phyloP scores from a whole-genome alignment of 2,888 invertebrate species.

The Calliphora vomitoria region DNA sequence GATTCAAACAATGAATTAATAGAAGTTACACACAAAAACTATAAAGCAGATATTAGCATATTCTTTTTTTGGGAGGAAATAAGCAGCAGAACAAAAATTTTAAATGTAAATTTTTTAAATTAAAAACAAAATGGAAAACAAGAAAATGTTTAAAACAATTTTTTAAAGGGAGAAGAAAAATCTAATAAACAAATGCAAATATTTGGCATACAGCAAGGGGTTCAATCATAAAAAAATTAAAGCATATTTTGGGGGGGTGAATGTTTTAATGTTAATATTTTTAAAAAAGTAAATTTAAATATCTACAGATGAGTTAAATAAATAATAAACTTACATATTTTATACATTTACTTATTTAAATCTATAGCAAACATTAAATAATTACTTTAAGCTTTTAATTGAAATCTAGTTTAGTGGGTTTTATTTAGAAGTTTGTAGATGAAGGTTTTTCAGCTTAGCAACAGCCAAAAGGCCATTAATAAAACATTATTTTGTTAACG shows the following conservation, averaged over 20 bases:
- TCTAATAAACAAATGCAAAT: conserved; percentile 15
- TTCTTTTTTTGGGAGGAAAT: conserved; percentile 43
- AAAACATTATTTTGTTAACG: too few relatives aligned
- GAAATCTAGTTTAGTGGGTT: too few relatives aligned
- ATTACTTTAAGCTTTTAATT: too few relatives aligned
- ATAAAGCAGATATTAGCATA: conserved; percentile 60
- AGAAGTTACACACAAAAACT: conserved; percentile 48
- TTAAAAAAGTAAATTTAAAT: not conserved
- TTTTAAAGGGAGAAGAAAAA: not conserved
- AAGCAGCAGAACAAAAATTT: conserved; percentile 10
- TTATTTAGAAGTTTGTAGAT: too few relatives aligned
- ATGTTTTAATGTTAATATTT: not conserved
- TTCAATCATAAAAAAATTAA: conserved; percentile 9
- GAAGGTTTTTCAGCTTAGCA: too few relatives aligned
- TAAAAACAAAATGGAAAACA: not conserved
- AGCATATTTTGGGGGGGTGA: conserved; percentile 50
- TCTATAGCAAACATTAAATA: too few relatives aligned
- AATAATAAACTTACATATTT: not conserved
- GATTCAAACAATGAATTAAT: conserved; percentile 52
- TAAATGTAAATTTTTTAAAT: conserved; percentile 43
- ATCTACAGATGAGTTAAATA: not conserved
- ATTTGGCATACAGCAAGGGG: conserved; percentile 31
- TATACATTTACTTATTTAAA: too few relatives aligned
- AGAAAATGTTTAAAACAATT: not conserved
- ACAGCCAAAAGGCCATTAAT: too few relatives aligned